A percentile compares a stretch with the other conserved stretches of the same genome.
Conservation (phyloP, 1,140 invertebrate genomes). For the Caenorhabditis briggsae region DNA sequence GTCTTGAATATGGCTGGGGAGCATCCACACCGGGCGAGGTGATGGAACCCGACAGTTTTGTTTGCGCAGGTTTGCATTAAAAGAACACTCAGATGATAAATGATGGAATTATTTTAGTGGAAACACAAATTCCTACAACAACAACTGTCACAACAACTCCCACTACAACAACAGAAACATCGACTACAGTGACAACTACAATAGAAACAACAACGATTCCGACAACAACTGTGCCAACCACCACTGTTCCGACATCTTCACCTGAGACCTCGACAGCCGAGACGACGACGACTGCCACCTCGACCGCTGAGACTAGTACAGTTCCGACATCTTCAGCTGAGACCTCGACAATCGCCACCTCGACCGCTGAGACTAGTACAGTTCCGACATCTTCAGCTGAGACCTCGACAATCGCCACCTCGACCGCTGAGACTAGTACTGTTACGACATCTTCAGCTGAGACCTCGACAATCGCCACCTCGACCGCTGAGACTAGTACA, state of each 20-base stretch:
- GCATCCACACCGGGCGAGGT: not conserved
- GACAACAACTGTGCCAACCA: not conserved
- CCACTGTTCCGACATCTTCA: not conserved
- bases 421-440: no score
- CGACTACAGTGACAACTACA: not conserved
- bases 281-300: not conserved
- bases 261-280: not conserved
- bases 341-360: no score
- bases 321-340: no score
- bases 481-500: no score
- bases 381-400: no score
- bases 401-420: no score
- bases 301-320: no score
- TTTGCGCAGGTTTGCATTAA: not conserved
- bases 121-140: conserved; percentile 6
- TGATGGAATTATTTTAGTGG: not conserved
- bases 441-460: no score
- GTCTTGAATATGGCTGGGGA: not conserved
- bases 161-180: not conserved
- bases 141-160: conserved; percentile 37
- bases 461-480: no score
- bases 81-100: not conserved
- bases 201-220: not conserved
- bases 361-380: no score
- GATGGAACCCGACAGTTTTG: not conserved